These are phyloP conservation scores for Typhlomys cinereus DNA, from an alignment of 2,113 vertebrate genomes.

Conservation along the genomic window DNA sequence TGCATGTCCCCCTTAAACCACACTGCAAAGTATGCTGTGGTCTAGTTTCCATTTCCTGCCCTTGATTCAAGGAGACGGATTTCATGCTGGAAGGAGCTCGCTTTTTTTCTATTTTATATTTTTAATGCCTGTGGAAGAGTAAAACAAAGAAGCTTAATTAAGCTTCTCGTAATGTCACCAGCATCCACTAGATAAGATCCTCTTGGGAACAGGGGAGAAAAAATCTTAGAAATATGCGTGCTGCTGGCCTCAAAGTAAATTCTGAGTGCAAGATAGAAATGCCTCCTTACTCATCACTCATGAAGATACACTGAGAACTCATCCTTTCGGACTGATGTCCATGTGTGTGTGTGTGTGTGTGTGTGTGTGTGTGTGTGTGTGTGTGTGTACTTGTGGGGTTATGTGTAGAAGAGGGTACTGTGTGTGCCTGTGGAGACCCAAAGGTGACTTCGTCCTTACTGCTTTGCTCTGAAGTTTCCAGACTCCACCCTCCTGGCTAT, in stretches of 20 bases:
- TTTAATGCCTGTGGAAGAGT: slow-evolving; percentile 34
- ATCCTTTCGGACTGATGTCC: slow-evolving; percentile 5
- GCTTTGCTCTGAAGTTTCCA: too few species aligned
- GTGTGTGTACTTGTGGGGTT: too few species aligned
- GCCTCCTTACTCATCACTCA: neutral
- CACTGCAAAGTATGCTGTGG: neutral
- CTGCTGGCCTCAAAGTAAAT: slow-evolving; percentile 25
- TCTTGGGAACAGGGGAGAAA: neutral
- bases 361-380: too few species aligned
- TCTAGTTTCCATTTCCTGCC: neutral
- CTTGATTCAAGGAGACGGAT: slow-evolving; percentile 49
- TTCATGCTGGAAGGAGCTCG: slow-evolving; percentile 39
- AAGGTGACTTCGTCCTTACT: too few species aligned
- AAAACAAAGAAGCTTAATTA: slow-evolving; percentile 59
- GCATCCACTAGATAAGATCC: slow-evolving; percentile 16
- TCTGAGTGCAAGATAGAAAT: slow-evolving; percentile 21
- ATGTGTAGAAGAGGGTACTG: too few species aligned
- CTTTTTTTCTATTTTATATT: slow-evolving; percentile 45
- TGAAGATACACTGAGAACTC: neutral
- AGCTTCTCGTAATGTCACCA: slow-evolving; percentile 39
- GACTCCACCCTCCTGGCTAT: too few species aligned
- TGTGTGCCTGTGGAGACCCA: too few species aligned
- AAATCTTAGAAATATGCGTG: neutral
- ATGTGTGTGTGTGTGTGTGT: too few species aligned
- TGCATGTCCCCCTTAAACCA: neutral